Percentiles rank a stretch among this genome's conserved stretches.
These are phyloP conservation scores for Lithophane socia DNA, from an alignment of 2,888 invertebrate genomes.

Conservation along the genomic window DNA sequence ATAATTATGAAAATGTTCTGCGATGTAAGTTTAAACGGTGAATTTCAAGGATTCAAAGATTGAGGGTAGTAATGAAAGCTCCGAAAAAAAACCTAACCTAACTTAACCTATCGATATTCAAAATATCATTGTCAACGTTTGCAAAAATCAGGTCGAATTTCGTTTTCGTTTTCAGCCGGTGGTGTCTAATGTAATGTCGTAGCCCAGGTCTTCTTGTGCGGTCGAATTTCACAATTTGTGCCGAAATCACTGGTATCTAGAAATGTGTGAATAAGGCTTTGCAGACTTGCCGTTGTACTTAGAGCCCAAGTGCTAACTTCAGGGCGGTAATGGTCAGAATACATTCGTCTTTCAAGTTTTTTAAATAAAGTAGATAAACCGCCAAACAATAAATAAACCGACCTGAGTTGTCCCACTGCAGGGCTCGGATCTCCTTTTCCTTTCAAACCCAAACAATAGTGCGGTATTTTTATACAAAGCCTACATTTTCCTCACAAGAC, in stretches of 20 bases:
- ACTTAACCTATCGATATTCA: too few species aligned
- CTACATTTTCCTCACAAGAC: background rate
- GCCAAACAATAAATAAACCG: too few species aligned
- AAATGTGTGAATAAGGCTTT: background rate
- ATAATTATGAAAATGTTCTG: background rate
- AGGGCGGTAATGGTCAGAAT: background rate
- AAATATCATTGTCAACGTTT: too few species aligned
- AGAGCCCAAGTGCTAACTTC: too few species aligned
- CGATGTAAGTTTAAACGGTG: background rate
- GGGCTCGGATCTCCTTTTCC: too few species aligned
- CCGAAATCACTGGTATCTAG: background rate
- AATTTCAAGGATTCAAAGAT: background rate
- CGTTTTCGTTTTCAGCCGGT: too few species aligned
- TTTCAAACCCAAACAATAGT: background rate
- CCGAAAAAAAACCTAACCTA: too few species aligned
- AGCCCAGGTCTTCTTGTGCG: background rate
- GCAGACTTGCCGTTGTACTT: background rate
- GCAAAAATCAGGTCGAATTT: too few species aligned
- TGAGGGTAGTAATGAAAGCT: too few species aligned
- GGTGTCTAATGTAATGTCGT: too few species aligned
- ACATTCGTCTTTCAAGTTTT: background rate
- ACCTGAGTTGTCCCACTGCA: too few species aligned
- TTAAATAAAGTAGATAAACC: too few species aligned
- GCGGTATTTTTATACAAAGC: background rate
- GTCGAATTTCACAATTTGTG: background rate